These are phyloP conservation scores for Lagenorhynchus albirostris DNA, from an alignment of 2,113 vertebrate species.

Conservation along the genomic window DNA sequence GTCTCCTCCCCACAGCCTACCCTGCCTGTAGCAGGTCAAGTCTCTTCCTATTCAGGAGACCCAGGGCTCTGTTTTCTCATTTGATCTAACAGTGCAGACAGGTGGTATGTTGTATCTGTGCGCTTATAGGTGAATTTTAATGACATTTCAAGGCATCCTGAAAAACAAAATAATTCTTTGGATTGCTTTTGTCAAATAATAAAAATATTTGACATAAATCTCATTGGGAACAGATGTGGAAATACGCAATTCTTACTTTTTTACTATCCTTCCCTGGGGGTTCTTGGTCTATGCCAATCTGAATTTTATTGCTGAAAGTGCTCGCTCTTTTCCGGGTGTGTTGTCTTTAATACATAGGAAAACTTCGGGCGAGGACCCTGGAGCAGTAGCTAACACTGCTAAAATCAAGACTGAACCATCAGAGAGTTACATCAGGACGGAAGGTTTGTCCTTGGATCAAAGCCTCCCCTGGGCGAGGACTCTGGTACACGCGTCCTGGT, in stretches of 20 bases:
- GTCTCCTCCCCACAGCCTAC: not conserved
- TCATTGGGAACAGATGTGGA: conserved; percentile 85
- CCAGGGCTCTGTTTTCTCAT: conserved; percentile 27
- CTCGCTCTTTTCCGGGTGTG: conserved; percentile 37
- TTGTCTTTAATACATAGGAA: conserved; percentile 28
- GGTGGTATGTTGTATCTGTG: conserved; percentile 67
- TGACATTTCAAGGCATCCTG: conserved; percentile 83
- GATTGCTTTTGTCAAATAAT: conserved; percentile 83
- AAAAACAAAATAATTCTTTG: conserved; percentile 80
- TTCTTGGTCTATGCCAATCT: conserved; percentile 76
- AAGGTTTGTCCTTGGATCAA: not conserved
- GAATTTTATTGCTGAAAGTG: conserved; percentile 68
- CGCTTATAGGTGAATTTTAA: conserved; percentile 77
- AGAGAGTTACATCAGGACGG: not conserved
- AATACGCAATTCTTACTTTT: conserved; percentile 76
- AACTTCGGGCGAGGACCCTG: not conserved
- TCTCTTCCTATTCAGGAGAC: conserved; percentile 15
- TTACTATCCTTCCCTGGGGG: conserved; percentile 60
- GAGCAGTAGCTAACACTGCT: not conserved
- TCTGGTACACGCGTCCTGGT: not conserved
- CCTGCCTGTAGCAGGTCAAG: not conserved
- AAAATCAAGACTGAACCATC: not conserved
- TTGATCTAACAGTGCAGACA: conserved; percentile 26
- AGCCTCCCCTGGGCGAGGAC: not conserved
- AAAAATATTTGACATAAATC: conserved; percentile 83